Conservation (phyloP, 2,113 vertebrate genomes). For the Nesogale talazaci region DNA sequence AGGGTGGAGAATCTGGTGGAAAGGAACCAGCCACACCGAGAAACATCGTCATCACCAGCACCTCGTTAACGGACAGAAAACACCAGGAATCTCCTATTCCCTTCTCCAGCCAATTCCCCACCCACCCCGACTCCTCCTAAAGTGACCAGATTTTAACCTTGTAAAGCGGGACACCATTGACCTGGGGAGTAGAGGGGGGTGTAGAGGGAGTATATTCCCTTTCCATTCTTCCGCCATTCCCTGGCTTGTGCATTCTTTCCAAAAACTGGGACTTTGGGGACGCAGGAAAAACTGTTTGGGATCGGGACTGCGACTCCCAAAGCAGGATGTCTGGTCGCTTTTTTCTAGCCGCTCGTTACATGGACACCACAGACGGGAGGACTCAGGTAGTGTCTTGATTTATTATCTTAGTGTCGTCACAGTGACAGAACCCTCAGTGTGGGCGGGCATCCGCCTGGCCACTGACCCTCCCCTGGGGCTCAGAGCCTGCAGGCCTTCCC, state of each 20-base stretch:
- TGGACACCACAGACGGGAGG: neutral
- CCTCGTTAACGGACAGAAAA: neutral
- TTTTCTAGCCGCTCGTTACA: neutral
- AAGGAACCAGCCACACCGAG: neutral
- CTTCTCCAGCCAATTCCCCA: neutral
- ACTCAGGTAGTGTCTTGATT: constrained; percentile 78
- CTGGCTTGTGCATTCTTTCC: too few relatives aligned
- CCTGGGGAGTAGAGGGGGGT: too few relatives aligned
- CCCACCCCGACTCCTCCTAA: neutral
- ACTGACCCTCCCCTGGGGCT: constrained; percentile 10
- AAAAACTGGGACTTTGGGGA: too few relatives aligned
- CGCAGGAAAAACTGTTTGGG: too few relatives aligned
- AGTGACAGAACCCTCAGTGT: constrained; percentile 57
- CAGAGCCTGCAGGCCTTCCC: constrained; percentile 46
- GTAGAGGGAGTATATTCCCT: too few relatives aligned
- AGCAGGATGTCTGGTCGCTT: too few relatives aligned
- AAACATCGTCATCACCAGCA: neutral
- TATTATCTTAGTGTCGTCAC: constrained; percentile 82
- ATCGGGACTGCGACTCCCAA: too few relatives aligned
- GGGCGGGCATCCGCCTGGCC: neutral
- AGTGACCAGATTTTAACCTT: too few relatives aligned
- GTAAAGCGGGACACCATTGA: too few relatives aligned
- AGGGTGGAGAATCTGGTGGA: neutral
- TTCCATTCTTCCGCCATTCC: too few relatives aligned
- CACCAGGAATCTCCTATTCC: neutral